A percentile compares a stretch with the other conserved stretches of the same genome.
Conservation (phyloP, 1,140 invertebrate genomes). For the Philaenus spumarius region DNA sequence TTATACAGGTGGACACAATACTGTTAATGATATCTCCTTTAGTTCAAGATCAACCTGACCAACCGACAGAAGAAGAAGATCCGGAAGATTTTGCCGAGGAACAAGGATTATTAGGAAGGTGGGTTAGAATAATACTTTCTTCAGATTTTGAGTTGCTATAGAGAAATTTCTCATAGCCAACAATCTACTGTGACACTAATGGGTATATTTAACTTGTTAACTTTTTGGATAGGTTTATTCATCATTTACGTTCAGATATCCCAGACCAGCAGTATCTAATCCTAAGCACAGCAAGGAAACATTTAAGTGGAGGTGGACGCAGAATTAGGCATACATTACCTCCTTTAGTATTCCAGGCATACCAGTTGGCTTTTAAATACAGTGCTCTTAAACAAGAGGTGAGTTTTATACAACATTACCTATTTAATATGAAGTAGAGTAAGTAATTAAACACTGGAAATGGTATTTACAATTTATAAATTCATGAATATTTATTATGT, state of each 20-base stretch:
- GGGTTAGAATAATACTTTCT: neutral
- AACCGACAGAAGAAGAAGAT: constrained; percentile 62
- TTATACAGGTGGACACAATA: constrained; percentile 61
- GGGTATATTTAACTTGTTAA: too few species aligned
- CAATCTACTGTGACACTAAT: too few species aligned
- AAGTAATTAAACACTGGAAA: too few species aligned
- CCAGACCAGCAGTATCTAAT: constrained; percentile 93
- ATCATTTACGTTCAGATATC: constrained; percentile 78
- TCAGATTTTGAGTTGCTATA: too few species aligned
- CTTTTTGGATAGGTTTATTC: constrained; percentile 66
- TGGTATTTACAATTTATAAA: too few species aligned
- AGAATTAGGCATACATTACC: constrained; percentile 89
- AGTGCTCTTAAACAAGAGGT: constrained; percentile 68
- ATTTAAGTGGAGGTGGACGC: constrained; percentile 80
- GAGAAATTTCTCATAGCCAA: too few species aligned
- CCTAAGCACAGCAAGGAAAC: constrained; percentile 78
- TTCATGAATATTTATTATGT: too few species aligned
- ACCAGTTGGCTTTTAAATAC: constrained; percentile 81
- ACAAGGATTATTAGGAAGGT: constrained; percentile 81
- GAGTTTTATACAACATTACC: too few species aligned
- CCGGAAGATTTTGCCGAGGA: constrained; percentile 97
- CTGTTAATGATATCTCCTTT: constrained; percentile 77
- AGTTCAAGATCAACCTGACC: constrained; percentile 78
- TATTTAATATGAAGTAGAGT: too few species aligned
- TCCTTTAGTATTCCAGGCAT: constrained; percentile 94